Evolutionary conservation across 2,797 vertebrate species (phyloP).

Genomic region (Taenioides sp.): DNA sequence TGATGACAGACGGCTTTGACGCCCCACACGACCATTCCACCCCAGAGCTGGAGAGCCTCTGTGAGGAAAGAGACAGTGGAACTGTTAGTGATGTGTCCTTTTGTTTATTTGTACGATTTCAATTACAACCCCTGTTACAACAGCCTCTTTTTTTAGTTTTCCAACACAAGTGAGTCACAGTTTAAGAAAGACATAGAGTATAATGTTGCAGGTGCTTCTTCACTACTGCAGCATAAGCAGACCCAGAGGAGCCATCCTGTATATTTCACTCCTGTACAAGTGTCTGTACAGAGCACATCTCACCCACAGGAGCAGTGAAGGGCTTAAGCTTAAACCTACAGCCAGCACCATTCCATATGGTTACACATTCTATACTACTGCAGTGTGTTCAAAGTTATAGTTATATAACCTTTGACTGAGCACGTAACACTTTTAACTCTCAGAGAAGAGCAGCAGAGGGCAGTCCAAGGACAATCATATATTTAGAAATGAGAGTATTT

Average conservation of each 20-base stretch:
- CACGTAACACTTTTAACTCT: too few species aligned
- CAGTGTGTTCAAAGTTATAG: conserved; percentile 20
- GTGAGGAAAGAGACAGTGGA: not conserved
- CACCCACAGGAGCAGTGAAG: conserved; percentile 11
- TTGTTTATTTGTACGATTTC: too few species aligned
- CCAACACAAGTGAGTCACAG: too few species aligned
- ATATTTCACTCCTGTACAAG: not conserved
- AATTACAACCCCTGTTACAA: too few species aligned
- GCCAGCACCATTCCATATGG: conserved; percentile 5
- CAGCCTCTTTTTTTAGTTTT: too few species aligned
- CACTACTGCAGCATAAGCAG: not conserved
- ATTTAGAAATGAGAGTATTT: too few species aligned
- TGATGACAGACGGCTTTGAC: conserved; percentile 76
- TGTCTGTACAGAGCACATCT: not conserved
- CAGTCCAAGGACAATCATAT: too few species aligned
- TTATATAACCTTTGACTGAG: too few species aligned
- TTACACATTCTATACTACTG: conserved; percentile 13
- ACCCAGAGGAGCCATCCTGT: not conserved
- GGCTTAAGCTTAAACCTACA: conserved; percentile 23
- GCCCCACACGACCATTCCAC: conserved; percentile 83
- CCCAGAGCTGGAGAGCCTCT: conserved; percentile 70
- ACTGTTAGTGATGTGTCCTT: not conserved
- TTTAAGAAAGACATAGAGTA: too few species aligned
- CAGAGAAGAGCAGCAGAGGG: too few species aligned
- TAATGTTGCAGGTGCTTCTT: too few species aligned